These are phyloP conservation scores for Eucidaris tribuloides DNA, from an alignment of 35 echinoderm and acorn worm genomes.

Conservation along the genomic window DNA sequence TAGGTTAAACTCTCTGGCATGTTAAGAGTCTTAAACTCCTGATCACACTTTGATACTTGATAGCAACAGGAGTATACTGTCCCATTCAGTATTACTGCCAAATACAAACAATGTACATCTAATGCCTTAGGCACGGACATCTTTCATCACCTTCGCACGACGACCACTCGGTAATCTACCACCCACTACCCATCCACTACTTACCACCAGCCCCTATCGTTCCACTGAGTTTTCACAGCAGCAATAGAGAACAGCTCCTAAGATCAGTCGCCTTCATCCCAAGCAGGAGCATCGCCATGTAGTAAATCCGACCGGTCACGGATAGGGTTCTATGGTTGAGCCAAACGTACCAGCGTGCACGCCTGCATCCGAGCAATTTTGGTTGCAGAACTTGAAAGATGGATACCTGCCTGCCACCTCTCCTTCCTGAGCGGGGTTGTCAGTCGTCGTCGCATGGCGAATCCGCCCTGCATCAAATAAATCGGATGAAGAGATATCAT, in stretches of 20 bases:
- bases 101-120: too few species aligned
- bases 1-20: too few species aligned
- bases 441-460: slow-evolving; percentile 22
- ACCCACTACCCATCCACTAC: too few species aligned
- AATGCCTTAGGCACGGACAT: too few species aligned
- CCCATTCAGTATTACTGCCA: too few species aligned
- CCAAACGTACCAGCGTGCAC: slow-evolving; percentile 71
- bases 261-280: slow-evolving; percentile 78
- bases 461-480: slow-evolving; percentile 37
- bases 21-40: too few species aligned
- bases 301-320: slow-evolving; percentile 69
- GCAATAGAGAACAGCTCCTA: slow-evolving; percentile 75
- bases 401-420: slow-evolving; percentile 58
- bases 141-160: too few species aligned
- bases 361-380: slow-evolving; percentile 62
- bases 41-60: too few species aligned
- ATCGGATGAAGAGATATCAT: background rate
- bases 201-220: slow-evolving; percentile 1
- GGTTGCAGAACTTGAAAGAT: slow-evolving; percentile 85
- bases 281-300: slow-evolving; percentile 64
- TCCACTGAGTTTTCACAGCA: slow-evolving; percentile 54
- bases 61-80: too few species aligned
- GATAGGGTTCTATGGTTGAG: slow-evolving; percentile 72
- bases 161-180: background rate
- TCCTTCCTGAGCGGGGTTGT: slow-evolving; percentile 18